Conservation (phyloP, 1,140 invertebrate genomes). For the Solenopsis fugax region DNA sequence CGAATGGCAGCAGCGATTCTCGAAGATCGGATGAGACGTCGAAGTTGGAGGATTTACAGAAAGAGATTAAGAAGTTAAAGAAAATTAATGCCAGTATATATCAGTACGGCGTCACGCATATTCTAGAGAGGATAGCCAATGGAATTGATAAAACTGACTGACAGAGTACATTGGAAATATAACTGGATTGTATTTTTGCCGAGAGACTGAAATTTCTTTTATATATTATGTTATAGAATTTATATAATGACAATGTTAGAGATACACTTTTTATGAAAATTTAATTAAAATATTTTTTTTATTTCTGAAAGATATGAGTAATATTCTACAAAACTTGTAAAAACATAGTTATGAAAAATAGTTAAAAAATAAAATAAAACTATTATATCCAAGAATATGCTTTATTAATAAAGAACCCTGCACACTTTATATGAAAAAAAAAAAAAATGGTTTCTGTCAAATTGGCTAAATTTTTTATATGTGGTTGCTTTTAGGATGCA, state of each 20-base stretch:
- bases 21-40: not conserved
- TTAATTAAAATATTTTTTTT: not conserved
- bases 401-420: not conserved
- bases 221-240: not conserved
- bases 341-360: not conserved
- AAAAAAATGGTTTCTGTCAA: too few relatives aligned
- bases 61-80: constrained; percentile 85
- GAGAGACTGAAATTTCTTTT: not conserved
- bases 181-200: not conserved
- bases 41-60: constrained; percentile 54
- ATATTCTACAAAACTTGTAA: not conserved
- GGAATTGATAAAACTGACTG: not conserved
- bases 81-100: constrained; percentile 86
- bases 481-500: too few relatives aligned
- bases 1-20: not conserved
- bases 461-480: too few relatives aligned
- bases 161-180: not conserved
- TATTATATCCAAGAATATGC: not conserved
- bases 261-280: too few relatives aligned
- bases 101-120: constrained; percentile 84
- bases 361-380: not conserved
- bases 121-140: constrained; percentile 69
- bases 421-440: too few relatives aligned
- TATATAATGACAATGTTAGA: too few relatives aligned
- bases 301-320: not conserved